phyloP scores from a whole-genome alignment of 2,797 vertebrate species.

The Microhierax caerulescens region DNA sequence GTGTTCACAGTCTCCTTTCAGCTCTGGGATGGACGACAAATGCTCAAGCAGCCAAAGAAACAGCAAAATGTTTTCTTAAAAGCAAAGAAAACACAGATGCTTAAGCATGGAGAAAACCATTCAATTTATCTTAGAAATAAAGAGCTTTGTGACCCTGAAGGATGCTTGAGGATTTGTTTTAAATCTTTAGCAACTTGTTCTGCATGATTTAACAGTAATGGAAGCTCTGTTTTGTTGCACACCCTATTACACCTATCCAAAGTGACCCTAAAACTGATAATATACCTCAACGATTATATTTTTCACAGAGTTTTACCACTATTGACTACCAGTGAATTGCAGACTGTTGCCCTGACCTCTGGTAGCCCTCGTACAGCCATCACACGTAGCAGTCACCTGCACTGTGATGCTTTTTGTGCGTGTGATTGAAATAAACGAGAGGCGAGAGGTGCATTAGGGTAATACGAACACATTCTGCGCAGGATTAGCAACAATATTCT shows the following conservation, averaged over 20 bases:
- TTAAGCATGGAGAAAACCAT: neutral
- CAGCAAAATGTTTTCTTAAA: conserved; percentile 28
- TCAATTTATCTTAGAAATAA: conserved; percentile 49
- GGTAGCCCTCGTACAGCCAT: neutral
- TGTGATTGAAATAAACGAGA: conserved; percentile 62
- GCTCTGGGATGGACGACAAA: neutral
- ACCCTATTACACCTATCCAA: conserved; percentile 25
- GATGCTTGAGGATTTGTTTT: conserved; percentile 40
- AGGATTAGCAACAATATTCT: conserved; percentile 36
- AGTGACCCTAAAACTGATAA: conserved; percentile 35
- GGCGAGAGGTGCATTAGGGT: conserved; percentile 41
- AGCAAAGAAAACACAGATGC: conserved; percentile 24
- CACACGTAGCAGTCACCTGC: conserved; percentile 50
- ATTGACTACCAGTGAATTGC: conserved; percentile 11
- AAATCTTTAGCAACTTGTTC: conserved; percentile 52
- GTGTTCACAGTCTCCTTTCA: neutral
- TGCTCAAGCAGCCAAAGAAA: neutral
- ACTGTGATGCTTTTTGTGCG: conserved; percentile 24
- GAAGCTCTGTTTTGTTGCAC: conserved; percentile 33
- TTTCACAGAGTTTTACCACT: neutral
- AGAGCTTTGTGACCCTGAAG: conserved; percentile 44
- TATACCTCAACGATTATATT: conserved; percentile 21
- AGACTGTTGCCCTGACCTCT: conserved; percentile 1
- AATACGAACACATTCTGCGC: conserved; percentile 17
- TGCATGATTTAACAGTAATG: conserved; percentile 15